Percentiles rank a stretch among this genome's conserved stretches.
These are phyloP conservation scores for Calyptommatus sinebrachiatus DNA, from an alignment of 2,113 vertebrate genomes.

Conservation along the genomic window DNA sequence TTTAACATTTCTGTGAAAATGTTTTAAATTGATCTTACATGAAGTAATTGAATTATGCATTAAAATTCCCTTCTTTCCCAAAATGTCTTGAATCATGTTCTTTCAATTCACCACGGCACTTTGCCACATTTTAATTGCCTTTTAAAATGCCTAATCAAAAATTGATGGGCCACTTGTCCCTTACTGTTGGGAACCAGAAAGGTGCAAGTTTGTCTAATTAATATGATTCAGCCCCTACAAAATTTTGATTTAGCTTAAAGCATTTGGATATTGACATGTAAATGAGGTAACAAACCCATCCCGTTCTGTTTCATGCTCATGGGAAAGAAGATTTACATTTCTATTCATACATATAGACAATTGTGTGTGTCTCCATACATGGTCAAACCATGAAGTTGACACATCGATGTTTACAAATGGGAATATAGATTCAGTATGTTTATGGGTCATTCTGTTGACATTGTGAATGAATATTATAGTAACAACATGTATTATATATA, in stretches of 20 bases:
- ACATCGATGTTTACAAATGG: fast-evolving
- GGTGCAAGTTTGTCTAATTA: neutral
- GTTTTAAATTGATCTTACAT: neutral
- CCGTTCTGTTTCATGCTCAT: neutral
- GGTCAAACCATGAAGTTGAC: neutral
- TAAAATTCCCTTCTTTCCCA: conserved; percentile 6
- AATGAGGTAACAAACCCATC: conserved; percentile 11
- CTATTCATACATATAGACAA: neutral
- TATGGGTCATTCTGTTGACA: neutral
- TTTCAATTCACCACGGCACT: neutral
- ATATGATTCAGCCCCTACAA: conserved; percentile 17
- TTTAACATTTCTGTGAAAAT: neutral
- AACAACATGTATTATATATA: neutral
- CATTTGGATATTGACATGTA: neutral
- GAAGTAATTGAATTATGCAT: neutral
- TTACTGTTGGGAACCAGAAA: conserved; percentile 13
- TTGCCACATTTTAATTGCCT: neutral
- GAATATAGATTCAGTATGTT: neutral
- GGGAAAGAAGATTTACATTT: neutral
- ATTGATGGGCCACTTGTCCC: neutral
- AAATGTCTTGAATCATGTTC: neutral
- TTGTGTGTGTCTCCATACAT: too few species aligned
- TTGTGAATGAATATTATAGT: neutral
- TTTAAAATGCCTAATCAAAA: neutral
- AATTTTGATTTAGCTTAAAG: neutral